Evolutionary conservation across 2,113 vertebrate species (phyloP).

Genomic region (Pontoporia blainvillei): DNA sequence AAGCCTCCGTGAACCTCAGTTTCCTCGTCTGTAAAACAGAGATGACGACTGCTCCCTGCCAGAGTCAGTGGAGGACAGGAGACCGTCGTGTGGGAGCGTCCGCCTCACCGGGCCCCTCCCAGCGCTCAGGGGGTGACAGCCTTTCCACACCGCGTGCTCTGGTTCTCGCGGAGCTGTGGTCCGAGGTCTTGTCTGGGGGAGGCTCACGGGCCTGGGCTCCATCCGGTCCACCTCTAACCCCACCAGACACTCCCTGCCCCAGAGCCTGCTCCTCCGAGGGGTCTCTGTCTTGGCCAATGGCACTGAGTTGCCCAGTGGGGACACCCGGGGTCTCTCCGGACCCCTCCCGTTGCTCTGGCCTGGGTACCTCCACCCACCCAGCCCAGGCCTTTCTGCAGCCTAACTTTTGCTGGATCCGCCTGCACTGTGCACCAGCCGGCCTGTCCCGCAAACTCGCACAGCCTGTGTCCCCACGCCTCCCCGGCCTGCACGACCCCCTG

Average conservation of each 20-base stretch:
- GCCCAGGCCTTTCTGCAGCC: background rate
- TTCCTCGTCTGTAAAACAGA: background rate
- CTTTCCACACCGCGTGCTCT: rapidly evolving
- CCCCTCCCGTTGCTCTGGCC: background rate
- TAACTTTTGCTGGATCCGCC: background rate
- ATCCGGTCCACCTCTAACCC: background rate
- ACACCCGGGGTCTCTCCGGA: too few relatives aligned
- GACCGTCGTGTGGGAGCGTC: rapidly evolving
- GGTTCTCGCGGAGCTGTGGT: background rate
- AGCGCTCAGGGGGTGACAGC: background rate
- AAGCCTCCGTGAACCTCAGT: background rate
- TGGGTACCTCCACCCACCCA: background rate
- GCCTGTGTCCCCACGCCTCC: background rate
- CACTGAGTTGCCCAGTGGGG: background rate
- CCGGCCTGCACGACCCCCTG: background rate
- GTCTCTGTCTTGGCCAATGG: background rate
- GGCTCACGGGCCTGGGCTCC: background rate
- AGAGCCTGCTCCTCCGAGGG: background rate
- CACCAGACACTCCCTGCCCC: background rate
- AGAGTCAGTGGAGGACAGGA: background rate
- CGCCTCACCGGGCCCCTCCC: rapidly evolving
- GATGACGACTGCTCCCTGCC: background rate
- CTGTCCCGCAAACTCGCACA: background rate
- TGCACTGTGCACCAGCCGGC: background rate
- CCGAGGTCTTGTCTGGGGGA: rapidly evolving